Evolutionary conservation across 1,140 invertebrate genomes (phyloP).

Genomic region (Matsumurasca onukii): DNA sequence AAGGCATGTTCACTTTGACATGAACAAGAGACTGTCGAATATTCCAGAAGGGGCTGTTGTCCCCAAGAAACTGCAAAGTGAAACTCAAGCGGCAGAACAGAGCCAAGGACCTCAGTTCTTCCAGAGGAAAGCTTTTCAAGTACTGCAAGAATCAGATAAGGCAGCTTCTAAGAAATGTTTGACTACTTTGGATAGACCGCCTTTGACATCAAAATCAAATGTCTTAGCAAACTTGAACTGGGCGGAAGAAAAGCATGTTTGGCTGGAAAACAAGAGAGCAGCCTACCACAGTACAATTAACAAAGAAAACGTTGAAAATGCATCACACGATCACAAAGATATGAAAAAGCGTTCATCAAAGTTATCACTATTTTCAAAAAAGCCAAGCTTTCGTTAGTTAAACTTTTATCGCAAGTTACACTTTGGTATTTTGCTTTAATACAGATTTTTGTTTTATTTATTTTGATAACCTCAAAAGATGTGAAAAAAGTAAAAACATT

Average conservation of each 20-base stretch:
- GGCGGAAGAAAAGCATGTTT: constrained; percentile 15
- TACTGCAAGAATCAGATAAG: not conserved
- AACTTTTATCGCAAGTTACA: too few relatives aligned
- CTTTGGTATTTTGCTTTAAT: too few relatives aligned
- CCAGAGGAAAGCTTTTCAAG: not conserved
- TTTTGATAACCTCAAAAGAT: not conserved
- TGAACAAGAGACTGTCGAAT: not conserved
- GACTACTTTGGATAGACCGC: not conserved
- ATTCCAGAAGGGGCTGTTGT: not conserved
- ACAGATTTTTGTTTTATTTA: not conserved
- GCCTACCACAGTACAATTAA: not conserved
- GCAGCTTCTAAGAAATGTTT: not conserved
- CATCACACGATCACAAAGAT: constrained; percentile 3
- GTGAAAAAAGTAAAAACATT: not conserved
- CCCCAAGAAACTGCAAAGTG: not conserved
- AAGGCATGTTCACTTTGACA: constrained; percentile 38
- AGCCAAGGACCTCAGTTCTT: too few relatives aligned
- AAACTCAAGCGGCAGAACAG: not conserved
- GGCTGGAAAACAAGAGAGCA: constrained; percentile 28
- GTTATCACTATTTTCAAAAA: constrained; percentile 9
- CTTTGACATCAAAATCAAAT: not conserved
- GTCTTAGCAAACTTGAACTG: not conserved
- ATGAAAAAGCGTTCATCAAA: constrained; percentile 11
- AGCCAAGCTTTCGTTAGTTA: not conserved
- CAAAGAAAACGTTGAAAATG: constrained; percentile 19